Base-by-base conservation (phyloP, 2,797 vertebrate species). In the Gobionotothen gibberifrons region DNA sequence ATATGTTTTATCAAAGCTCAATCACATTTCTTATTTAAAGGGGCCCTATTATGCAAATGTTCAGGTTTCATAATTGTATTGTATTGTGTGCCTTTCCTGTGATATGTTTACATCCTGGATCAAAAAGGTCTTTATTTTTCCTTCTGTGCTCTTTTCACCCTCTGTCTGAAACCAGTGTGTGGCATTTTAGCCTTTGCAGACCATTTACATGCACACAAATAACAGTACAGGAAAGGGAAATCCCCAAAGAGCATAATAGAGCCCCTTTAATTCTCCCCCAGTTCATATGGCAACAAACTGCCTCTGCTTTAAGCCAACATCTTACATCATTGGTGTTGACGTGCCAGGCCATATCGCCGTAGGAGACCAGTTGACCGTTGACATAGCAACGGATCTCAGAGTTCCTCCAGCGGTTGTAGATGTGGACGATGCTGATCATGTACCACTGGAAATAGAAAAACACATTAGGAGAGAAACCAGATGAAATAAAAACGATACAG, bases 401-500 rank as follows among this genome's bases (percentile, higher is more conserved):
- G 94, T 99, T 99, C 82, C 98, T 96, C 98, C 98, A 99, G 71
- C 98, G 97, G 88, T 99, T 99, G 87, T 99, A 99, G 93, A 99
- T 98, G 93, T 99, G 97, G 17, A 99, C 98, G 62, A 99, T 98
- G 95, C 98, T 99, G 94, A 99, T 98, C 98, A 99, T 99, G 83
- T 99, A 99, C 98, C 98, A 99, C 98, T 99, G 89, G 13, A 84
- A 39, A 74, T 5, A 74, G 1, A 60, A 63, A 36, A 7, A 42
- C 10, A 49, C 32, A 36, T n/a, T 48, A 4, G 67, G 12, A 71
- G 29, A 52, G 11, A 29, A 22, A 63, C 3, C 3, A 22, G 48
- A 42, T 5, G 10, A 61, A 3, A 4, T 32, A 59, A 21, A 39
- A 49, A 40, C 7, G 22, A 55, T 14, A 4, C 22, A 42, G 9